Evolutionary conservation across 64 coral and sea anemone genomes (phyloP).

Genomic region (Astreopora myriophthalma): DNA sequence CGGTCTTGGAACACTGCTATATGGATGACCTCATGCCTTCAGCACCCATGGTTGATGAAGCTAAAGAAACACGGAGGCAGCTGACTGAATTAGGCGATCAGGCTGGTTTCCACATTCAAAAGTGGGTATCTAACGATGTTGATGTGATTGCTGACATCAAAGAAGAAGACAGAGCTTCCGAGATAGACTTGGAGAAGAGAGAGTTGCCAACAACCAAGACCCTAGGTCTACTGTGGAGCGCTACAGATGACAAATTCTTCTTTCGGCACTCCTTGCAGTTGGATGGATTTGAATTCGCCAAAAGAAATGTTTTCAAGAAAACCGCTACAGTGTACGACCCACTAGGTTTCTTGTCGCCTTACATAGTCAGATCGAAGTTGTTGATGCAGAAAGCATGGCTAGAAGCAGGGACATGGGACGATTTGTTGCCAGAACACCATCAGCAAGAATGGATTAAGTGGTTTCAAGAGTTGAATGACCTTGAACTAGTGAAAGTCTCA

Average conservation of each 20-base stretch:
- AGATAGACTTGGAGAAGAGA: constrained; percentile 54
- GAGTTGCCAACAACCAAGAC: constrained; percentile 67
- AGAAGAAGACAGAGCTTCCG: constrained; percentile 30
- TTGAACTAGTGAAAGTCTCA: constrained; percentile 62
- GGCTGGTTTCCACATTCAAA: constrained; percentile 66
- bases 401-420: constrained; percentile 5
- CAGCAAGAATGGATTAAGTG: constrained; percentile 44
- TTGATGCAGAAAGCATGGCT: constrained; percentile 70
- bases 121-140: constrained; percentile 59
- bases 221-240: constrained; percentile 53
- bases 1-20: constrained; percentile 34
- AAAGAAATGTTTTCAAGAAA: constrained; percentile 65
- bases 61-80: constrained; percentile 12
- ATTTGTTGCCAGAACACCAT: constrained; percentile 1
- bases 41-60: background rate
- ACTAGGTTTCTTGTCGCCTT: constrained; percentile 59
- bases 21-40: constrained; percentile 61
- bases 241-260: constrained; percentile 51
- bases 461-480: constrained; percentile 29
- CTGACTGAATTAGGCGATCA: constrained; percentile 38
- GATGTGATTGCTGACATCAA: constrained; percentile 20
- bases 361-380: constrained; percentile 46
- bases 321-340: constrained; percentile 65
- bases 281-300: constrained; percentile 44
- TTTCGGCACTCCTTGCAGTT: constrained; percentile 17